These are phyloP conservation scores for Eumerus sabulonum DNA, from an alignment of 2,888 invertebrate genomes.

Conservation along the genomic window DNA sequence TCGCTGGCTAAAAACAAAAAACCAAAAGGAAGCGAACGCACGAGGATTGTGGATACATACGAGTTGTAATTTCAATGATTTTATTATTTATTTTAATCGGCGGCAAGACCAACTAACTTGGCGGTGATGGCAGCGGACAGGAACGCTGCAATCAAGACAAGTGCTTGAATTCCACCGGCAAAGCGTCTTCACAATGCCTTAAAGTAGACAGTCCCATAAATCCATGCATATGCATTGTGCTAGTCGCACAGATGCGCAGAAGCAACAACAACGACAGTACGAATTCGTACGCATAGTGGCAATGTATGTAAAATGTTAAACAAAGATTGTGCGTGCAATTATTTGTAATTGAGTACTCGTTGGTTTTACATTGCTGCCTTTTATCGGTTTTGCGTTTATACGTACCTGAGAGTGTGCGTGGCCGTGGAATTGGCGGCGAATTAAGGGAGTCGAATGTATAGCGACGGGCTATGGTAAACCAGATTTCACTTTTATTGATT, in stretches of 20 bases:
- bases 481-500: slow-evolving; percentile 60
- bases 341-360: slow-evolving; percentile 69
- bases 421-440: slow-evolving; percentile 37
- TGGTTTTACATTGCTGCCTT: slow-evolving; percentile 27
- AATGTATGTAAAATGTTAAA: slow-evolving; percentile 67
- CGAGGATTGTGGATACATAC: slow-evolving; percentile 29
- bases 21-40: too few relatives aligned
- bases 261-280: slow-evolving; percentile 44
- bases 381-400: slow-evolving; percentile 12
- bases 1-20: too few relatives aligned
- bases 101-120: slow-evolving; percentile 7
- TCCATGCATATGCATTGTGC: neutral
- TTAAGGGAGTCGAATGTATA: slow-evolving; percentile 6
- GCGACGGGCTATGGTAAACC: slow-evolving; percentile 13
- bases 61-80: slow-evolving; percentile 48
- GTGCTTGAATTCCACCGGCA: slow-evolving; percentile 50
- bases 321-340: slow-evolving; percentile 69
- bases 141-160: slow-evolving; percentile 40
- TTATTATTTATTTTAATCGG: slow-evolving; percentile 58
- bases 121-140: neutral
- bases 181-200: slow-evolving; percentile 44
- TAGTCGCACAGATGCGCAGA: slow-evolving; percentile 7
- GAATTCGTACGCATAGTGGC: slow-evolving; percentile 62
- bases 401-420: slow-evolving; percentile 8
- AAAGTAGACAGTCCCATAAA: slow-evolving; percentile 9